phyloP scores from a whole-genome alignment of 1,140 invertebrate species.

The Aphelenchoides besseyi region DNA sequence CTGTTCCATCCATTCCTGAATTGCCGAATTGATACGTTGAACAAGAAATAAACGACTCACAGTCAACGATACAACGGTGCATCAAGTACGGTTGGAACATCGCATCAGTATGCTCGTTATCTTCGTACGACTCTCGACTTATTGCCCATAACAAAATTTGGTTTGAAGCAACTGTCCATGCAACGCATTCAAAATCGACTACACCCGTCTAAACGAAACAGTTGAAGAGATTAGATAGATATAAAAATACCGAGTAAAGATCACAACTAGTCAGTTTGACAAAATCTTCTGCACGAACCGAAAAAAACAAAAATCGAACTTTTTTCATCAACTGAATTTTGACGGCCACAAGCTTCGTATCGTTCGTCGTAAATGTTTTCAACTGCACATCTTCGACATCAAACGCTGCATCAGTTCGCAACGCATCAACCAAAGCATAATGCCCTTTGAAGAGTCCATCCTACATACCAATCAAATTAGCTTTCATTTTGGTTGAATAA shows the following conservation, averaged over 20 bases:
- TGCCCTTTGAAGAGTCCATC: not conserved
- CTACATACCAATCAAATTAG: not conserved
- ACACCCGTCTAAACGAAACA: not conserved
- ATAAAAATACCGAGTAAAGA: not conserved
- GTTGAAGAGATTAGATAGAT: not conserved
- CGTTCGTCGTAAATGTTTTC: not conserved
- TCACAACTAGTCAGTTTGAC: not conserved
- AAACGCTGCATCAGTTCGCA: not conserved
- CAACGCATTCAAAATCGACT: constrained; percentile 12
- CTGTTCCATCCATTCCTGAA: not conserved
- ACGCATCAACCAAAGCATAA: not conserved
- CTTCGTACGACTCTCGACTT: constrained; percentile 18
- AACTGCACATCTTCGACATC: constrained; percentile 4
- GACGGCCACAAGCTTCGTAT: not conserved
- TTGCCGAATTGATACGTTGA: not conserved
- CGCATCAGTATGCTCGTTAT: not conserved
- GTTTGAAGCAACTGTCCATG: not conserved
- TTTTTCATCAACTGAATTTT: constrained; percentile 17
- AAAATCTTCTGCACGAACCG: not conserved
- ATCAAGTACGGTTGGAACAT: constrained; percentile 20
- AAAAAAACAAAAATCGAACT: constrained; percentile 5
- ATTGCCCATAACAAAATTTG: not conserved
- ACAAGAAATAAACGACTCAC: not conserved
- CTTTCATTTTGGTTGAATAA: not conserved
- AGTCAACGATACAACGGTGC: not conserved